These are phyloP conservation scores for Phengaris arion DNA, from an alignment of 2,888 invertebrate species.

Conservation along the genomic window DNA sequence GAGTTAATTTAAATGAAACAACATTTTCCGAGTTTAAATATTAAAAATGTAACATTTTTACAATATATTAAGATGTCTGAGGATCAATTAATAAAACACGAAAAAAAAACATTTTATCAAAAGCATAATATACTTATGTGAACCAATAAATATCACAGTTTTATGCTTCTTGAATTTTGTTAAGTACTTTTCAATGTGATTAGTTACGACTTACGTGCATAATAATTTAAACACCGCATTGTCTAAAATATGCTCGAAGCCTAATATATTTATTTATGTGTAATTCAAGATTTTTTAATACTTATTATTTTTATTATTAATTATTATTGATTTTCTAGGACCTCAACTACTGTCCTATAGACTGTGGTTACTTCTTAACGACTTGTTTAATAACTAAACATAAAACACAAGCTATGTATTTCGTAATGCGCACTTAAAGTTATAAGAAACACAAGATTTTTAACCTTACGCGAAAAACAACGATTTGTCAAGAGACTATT, in stretches of 20 bases:
- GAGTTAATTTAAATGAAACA: constrained; percentile 10
- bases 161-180: too few relatives aligned
- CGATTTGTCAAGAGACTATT: constrained; percentile 4
- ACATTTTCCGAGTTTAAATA: not conserved
- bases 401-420: not conserved
- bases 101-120: not conserved
- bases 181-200: too few relatives aligned
- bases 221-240: too few relatives aligned
- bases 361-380: not conserved
- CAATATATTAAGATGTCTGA: not conserved
- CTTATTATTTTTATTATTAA: not conserved
- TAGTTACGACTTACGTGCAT: too few relatives aligned
- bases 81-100: not conserved
- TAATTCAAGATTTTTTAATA: too few relatives aligned
- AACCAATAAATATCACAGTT: too few relatives aligned
- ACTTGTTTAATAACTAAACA: not conserved
- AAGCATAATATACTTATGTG: not conserved
- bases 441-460: not conserved
- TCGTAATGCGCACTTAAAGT: not conserved
- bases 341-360: not conserved
- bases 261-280: too few relatives aligned
- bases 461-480: constrained; percentile 1
- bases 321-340: not conserved
- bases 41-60: not conserved
- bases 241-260: too few relatives aligned